Base-by-base conservation (phyloP, 2,888 invertebrate species). In the Eumacrocentrus americanus region DNA sequence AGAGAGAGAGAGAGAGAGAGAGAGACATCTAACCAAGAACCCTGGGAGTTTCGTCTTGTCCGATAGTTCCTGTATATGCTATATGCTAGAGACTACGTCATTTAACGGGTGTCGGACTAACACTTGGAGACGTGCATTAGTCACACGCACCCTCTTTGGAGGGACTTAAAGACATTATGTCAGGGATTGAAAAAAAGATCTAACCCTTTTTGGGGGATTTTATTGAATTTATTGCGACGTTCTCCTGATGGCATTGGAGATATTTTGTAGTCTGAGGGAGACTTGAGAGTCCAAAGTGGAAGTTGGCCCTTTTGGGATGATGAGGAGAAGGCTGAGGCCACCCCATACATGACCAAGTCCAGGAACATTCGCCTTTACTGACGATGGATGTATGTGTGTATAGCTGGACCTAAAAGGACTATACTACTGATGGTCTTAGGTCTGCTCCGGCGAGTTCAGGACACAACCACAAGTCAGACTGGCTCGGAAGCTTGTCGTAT, bases 21-120 rank as follows among this genome's bases (percentile, higher is more conserved):
- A 42, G n/a, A n/a, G 42, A 18, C 20, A 7, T 2, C 18, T 42
- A 42, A 63, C 54, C 57, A 35, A 60, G 58, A 60, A 29, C 4
- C 61, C 53, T 63, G 64, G 66, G 62, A 64, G 67, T 74, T 74
- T 72, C 73, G 73, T 72, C 71, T 71, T 72, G 75, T 74, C 74
- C 75, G 73, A 76, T 75, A 70, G 72, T 74, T 69, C 67, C 68
- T 70, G 50, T 52, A 59, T 61, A 62, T 58, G 62, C 37, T 22
- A 52, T 20, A 38, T 37, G 22, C 63, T 61, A 65, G 60, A 59
- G 63, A 67, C 69, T 65, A 61, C 67, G 65, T 65, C 67, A 75
- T 74, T 78, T 78, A 78, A 77, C 77, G 77, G 77, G 76, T 78
- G 77, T 77, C 76, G 71, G 67, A 66, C 65, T 67, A 53, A 53